A percentile compares a stretch with the other conserved stretches of the same genome.
These are phyloP conservation scores for Cacoxenus indagator DNA, from an alignment of 2,888 invertebrate genomes.

Conservation along the genomic window DNA sequence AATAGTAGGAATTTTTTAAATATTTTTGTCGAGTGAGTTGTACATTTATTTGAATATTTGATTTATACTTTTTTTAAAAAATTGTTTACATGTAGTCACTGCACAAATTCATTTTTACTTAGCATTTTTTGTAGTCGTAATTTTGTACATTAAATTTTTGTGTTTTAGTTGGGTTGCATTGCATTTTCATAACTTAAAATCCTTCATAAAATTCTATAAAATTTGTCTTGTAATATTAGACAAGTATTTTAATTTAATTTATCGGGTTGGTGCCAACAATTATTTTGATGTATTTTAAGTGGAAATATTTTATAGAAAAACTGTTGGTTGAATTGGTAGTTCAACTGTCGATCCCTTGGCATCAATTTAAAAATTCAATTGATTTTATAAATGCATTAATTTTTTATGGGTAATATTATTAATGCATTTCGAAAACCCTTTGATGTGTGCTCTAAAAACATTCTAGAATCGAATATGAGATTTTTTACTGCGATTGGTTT, in stretches of 20 bases:
- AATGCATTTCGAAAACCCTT: too few relatives aligned
- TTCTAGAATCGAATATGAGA: too few relatives aligned
- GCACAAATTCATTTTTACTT: constrained; percentile 13
- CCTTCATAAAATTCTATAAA: neutral
- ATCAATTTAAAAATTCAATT: neutral
- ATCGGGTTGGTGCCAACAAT: too few relatives aligned
- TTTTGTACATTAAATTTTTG: constrained; percentile 11
- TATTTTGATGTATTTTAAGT: neutral
- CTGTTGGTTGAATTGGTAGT: neutral
- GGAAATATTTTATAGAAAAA: neutral
- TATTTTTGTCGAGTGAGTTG: constrained; percentile 38
- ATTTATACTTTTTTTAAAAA: constrained; percentile 40
- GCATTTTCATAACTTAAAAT: neutral
- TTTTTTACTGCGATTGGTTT: too few relatives aligned
- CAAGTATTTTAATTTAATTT: neutral
- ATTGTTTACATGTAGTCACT: constrained; percentile 28
- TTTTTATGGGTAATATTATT: too few relatives aligned
- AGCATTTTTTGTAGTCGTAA: constrained; percentile 13
- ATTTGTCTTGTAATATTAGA: neutral
- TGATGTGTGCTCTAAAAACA: too few relatives aligned
- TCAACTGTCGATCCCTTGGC: neutral
- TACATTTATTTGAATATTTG: constrained; percentile 40
- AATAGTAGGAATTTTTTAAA: too few relatives aligned
- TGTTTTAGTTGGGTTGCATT: constrained; percentile 8
- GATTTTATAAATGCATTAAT: constrained; percentile 1